phyloP scores from a whole-genome alignment of 2,113 vertebrate species.

The Apeltes quadracus region DNA sequence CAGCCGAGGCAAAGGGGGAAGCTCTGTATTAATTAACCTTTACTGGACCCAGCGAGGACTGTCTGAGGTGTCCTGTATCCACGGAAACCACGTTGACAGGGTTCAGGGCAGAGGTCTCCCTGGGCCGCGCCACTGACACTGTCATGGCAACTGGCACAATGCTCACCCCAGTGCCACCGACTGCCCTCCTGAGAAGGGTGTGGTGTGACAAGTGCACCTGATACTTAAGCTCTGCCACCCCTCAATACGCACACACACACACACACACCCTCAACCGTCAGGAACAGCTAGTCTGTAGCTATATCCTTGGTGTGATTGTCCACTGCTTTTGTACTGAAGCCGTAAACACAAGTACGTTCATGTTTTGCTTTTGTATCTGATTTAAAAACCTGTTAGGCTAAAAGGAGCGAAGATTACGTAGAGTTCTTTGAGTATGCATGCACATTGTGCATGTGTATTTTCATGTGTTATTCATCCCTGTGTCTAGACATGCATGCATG shows the following conservation, averaged over 20 bases:
- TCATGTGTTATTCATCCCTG: slow-evolving; percentile 5
- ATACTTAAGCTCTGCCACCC: slow-evolving; percentile 53
- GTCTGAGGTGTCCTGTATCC: slow-evolving; percentile 76
- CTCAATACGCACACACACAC: slow-evolving; percentile 27
- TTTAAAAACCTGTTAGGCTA: slow-evolving; percentile 17
- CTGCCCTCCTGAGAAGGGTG: slow-evolving; percentile 69
- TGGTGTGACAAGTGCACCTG: slow-evolving; percentile 76
- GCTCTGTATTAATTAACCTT: slow-evolving; percentile 85
- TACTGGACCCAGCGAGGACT: slow-evolving; percentile 73
- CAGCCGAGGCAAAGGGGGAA: slow-evolving; percentile 69
- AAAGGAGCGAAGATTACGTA: not conserved
- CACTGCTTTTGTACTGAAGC: slow-evolving; percentile 10
- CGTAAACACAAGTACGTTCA: slow-evolving; percentile 10
- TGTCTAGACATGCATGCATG: slow-evolving; percentile 30
- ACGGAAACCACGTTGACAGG: slow-evolving; percentile 79
- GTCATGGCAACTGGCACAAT: slow-evolving; percentile 76
- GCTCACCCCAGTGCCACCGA: slow-evolving; percentile 66
- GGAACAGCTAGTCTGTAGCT: slow-evolving; percentile 30
- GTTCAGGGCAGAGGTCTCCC: slow-evolving; percentile 75
- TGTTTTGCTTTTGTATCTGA: slow-evolving; percentile 11
- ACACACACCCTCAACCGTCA: slow-evolving; percentile 35
- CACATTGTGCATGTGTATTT: not conserved
- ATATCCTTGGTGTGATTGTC: slow-evolving; percentile 18
- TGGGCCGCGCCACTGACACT: slow-evolving; percentile 70
- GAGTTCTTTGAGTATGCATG: not conserved